Base-by-base conservation (phyloP, 1,140 invertebrate species). In the Megathymus violae region DNA sequence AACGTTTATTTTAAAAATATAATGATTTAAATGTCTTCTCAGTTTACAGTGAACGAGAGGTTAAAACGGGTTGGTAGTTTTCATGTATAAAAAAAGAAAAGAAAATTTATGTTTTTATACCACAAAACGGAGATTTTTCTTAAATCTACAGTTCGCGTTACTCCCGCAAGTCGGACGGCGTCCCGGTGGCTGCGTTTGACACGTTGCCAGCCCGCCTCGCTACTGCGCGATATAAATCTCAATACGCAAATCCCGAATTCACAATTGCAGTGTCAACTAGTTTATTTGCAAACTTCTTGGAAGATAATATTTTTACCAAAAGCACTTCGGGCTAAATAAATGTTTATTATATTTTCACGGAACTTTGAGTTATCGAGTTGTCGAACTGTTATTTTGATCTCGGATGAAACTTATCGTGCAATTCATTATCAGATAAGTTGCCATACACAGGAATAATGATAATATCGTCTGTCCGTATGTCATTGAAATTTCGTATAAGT, bases 191-290 rank as follows among this genome's bases (percentile, higher is more conserved):
- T 58, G 52, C 52, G 41, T 58, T 58, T 58, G 52, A 44, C 52
- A 58, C 52, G 31, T 44, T 58, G 52, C 52, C 52, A 58, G 43
- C 40, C 22, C 43, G 41, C 52, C 43, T 58, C 40, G 52, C 52
- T 40, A 40, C 52, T 27, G 19, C 43, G 52, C 52, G 34, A 44
- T 58, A 58, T 58, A 58, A 58, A 58, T 58, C 52, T 44, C 41
- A 27, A 16, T 31, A 58, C 52, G 52, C 52, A 58, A 58, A 58
- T 58, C 52, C 52, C 16, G 52, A 44, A 58, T 58, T 58, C 41
- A 58, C 52, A 58, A 58, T 46, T 44, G 52, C 40, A 44, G 52
- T 44, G 52, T 44, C 40, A 31, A 44, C 40, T 44, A 44, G 40
- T 58, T 58, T 58, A 41, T 58, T 56, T 56, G 13, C 52, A 31